phyloP scores from a whole-genome alignment of 1,140 invertebrate genomes.

The Adelges cooleyi region DNA sequence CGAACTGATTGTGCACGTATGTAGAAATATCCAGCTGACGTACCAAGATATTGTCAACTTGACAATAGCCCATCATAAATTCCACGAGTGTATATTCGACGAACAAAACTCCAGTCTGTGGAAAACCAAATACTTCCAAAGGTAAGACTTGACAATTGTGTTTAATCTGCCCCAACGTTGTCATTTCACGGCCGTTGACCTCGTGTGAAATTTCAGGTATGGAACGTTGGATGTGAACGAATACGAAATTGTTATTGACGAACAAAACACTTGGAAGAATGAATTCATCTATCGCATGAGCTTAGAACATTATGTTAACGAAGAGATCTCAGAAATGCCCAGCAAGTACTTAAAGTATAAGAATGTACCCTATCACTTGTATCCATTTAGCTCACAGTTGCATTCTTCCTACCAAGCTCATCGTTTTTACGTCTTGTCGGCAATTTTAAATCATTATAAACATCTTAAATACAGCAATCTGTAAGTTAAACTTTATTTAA shows the following conservation, averaged over 20 bases:
- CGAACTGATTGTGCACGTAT: not conserved
- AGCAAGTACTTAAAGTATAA: not conserved
- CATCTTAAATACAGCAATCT: not conserved
- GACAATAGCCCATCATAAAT: not conserved
- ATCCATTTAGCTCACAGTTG: not conserved
- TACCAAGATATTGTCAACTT: not conserved
- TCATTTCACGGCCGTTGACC: no score
- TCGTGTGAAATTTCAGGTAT: not conserved
- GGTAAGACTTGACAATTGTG: not conserved
- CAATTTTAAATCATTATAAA: not conserved
- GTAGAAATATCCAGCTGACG: not conserved
- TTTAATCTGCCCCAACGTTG: not conserved
- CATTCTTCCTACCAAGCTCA: not conserved
- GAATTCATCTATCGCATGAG: not conserved
- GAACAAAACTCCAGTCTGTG: not conserved
- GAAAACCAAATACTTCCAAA: conserved; percentile 9
- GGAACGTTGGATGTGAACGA: not conserved
- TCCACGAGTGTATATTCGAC: not conserved
- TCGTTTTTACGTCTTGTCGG: not conserved
- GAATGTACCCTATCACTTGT: not conserved
- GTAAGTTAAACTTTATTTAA: no score
- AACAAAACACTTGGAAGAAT: not conserved
- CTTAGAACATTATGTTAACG: not conserved
- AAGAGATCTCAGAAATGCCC: not conserved
- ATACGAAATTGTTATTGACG: not conserved